Conservation (phyloP, 1,140 invertebrate species). For the Medauroidea extradentata region DNA sequence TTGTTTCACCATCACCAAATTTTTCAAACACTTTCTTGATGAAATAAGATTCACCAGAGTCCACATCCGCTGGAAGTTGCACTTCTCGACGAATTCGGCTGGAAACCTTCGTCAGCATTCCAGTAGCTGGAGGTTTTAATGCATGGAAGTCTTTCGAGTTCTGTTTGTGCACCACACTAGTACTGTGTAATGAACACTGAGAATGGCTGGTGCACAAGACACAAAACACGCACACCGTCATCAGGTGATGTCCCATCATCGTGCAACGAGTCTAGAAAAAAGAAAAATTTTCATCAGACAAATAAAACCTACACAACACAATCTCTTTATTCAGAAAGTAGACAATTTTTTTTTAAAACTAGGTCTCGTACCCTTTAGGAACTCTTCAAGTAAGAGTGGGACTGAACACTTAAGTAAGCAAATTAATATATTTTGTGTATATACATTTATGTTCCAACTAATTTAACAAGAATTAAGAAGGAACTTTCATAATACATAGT, state of each 20-base stretch:
- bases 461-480: too few relatives aligned
- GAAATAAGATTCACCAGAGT: slow-evolving; percentile 38
- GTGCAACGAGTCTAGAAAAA: not conserved
- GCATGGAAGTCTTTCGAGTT: slow-evolving; percentile 35
- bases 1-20: slow-evolving; percentile 50
- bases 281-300: not conserved
- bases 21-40: slow-evolving; percentile 48
- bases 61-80: slow-evolving; percentile 6
- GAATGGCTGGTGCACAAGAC: slow-evolving; percentile 67
- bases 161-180: too few relatives aligned
- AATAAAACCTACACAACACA: not conserved
- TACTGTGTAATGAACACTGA: slow-evolving; percentile 57
- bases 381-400: too few relatives aligned
- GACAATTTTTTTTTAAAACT: too few relatives aligned
- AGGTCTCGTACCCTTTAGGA: too few relatives aligned
- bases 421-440: too few relatives aligned
- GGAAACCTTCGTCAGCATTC: not conserved
- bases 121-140: slow-evolving; percentile 29
- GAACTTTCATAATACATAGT: too few relatives aligned
- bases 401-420: too few relatives aligned
- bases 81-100: too few relatives aligned
- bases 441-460: too few relatives aligned
- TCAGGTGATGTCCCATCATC: slow-evolving; percentile 52
- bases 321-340: too few relatives aligned
- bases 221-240: slow-evolving; percentile 74